Evolutionary conservation across 2,113 vertebrate genomes (phyloP).

Genomic region (Spilogale gracilis): DNA sequence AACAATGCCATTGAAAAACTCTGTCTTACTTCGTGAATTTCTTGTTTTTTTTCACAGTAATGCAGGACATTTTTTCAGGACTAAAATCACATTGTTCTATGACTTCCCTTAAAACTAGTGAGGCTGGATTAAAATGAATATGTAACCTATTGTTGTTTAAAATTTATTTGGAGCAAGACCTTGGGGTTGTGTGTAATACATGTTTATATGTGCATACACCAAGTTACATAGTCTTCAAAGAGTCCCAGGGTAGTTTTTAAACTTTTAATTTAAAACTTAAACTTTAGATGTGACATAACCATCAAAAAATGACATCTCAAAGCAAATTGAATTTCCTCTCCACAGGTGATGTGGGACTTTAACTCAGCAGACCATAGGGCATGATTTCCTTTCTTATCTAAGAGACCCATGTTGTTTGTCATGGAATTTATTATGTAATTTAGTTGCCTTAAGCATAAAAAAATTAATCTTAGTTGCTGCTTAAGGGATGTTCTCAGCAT

Average conservation of each 20-base stretch:
- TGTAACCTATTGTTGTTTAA: background rate
- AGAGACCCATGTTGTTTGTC: background rate
- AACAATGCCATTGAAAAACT: background rate
- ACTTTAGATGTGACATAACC: background rate
- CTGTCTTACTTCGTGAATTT: background rate
- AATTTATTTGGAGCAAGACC: background rate
- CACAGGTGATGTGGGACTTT: background rate
- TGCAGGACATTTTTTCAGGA: background rate
- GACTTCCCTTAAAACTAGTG: background rate
- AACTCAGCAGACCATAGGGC: background rate
- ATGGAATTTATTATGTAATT: background rate
- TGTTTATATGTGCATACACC: background rate
- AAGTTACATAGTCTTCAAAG: background rate
- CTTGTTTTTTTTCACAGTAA: background rate
- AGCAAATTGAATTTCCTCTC: constrained; percentile 38
- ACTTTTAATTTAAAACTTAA: constrained; percentile 8
- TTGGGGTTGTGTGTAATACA: too few relatives aligned
- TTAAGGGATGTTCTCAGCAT: background rate
- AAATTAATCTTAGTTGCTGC: background rate
- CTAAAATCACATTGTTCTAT: background rate
- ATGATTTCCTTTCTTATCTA: constrained; percentile 27
- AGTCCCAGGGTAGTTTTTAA: background rate
- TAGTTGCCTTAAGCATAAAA: background rate
- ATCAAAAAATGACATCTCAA: constrained; percentile 55
- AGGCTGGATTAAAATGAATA: background rate